A percentile compares a stretch with the other conserved stretches of the same genome.
These are phyloP conservation scores for Metellina segmentata DNA, from an alignment of 2,888 invertebrate genomes.

Conservation along the genomic window DNA sequence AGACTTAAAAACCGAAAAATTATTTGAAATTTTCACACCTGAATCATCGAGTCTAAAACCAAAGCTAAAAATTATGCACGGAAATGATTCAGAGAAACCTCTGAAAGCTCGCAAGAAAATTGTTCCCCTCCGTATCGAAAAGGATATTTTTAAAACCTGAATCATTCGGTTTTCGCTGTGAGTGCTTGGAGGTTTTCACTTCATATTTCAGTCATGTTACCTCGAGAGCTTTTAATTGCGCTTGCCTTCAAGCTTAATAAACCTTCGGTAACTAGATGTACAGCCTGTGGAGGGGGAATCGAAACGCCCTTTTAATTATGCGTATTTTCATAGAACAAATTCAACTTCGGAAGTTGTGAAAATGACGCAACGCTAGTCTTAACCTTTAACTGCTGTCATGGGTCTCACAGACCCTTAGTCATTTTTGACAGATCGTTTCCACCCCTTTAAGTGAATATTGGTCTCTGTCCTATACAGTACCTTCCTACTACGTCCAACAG, in stretches of 20 bases:
- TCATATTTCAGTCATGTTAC: not conserved
- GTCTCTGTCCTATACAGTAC: no score
- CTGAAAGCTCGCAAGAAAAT: not conserved
- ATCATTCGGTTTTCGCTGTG: not conserved
- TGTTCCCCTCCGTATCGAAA: not conserved
- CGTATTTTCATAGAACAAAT: no score
- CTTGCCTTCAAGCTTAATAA: not conserved
- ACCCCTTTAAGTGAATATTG: no score
- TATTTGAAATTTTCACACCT: not conserved
- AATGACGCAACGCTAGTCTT: no score
- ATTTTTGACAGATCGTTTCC: no score
- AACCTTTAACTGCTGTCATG: no score
- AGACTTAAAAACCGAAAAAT: not conserved
- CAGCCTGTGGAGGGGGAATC: no score
- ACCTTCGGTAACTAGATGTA: no score
- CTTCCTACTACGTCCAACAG: no score
- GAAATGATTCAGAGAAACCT: not conserved
- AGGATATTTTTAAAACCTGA: not conserved
- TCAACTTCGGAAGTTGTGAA: no score
- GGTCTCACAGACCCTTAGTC: no score
- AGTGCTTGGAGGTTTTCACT: not conserved
- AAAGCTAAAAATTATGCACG: not conserved
- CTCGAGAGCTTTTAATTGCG: not conserved
- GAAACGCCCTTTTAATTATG: no score
- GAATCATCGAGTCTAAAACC: not conserved